Evolutionary conservation across 2,797 vertebrate genomes (phyloP).

Genomic region (Dicrostonyx torquatus): DNA sequence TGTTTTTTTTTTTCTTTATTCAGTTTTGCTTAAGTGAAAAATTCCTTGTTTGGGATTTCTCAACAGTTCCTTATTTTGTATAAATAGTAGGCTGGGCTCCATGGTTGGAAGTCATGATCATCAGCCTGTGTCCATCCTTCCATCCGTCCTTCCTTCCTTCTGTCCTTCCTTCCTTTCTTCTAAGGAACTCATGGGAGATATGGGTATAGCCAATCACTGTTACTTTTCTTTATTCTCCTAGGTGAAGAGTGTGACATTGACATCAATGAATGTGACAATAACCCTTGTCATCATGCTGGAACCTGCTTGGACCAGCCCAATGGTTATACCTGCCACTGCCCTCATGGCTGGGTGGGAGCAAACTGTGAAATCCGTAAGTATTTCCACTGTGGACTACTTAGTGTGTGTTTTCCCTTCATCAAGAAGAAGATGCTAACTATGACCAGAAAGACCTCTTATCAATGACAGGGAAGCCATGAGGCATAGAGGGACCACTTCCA

Average conservation of each 20-base stretch:
- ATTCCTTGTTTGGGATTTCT: not conserved
- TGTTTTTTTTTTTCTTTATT: not conserved
- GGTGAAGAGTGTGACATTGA: conserved; percentile 95
- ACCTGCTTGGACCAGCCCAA: conserved; percentile 96
- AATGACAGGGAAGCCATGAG: not conserved
- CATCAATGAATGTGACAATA: conserved; percentile 96
- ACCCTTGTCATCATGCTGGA: conserved; percentile 95
- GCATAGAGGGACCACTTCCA: not conserved
- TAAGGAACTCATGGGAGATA: not conserved
- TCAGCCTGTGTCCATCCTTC: no score
- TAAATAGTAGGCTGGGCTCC: not conserved
- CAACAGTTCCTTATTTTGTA: not conserved
- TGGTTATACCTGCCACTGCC: conserved; percentile 95
- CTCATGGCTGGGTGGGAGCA: conserved; percentile 95
- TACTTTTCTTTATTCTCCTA: conserved; percentile 53
- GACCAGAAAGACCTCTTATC: not conserved
- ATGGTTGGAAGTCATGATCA: not conserved
- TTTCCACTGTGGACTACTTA: not conserved
- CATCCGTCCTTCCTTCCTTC: no score
- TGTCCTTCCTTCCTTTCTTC: not conserved
- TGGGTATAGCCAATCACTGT: not conserved
- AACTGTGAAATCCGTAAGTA: conserved; percentile 98
- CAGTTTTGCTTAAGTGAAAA: not conserved
- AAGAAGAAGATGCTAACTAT: not conserved
- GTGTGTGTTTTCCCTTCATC: not conserved